A percentile compares a stretch with the other conserved stretches of the same genome.
phyloP scores from a whole-genome alignment of 2,797 vertebrate genomes.

The Anguilla obscura region DNA sequence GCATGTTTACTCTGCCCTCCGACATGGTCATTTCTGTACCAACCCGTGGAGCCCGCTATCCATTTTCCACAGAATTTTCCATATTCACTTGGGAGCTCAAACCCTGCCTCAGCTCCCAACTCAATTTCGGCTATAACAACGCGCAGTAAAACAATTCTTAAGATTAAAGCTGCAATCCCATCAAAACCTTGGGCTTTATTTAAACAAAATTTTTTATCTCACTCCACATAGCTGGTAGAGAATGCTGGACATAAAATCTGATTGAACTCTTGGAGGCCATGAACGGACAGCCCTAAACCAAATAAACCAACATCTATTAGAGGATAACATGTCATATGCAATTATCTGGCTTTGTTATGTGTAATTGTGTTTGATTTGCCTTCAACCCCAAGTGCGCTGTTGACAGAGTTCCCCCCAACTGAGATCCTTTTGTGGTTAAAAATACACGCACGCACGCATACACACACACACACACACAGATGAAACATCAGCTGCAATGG shows the following conservation, averaged over 20 bases:
- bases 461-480: background rate
- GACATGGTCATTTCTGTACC: background rate
- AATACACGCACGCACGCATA: background rate
- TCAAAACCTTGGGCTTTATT: background rate
- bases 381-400: background rate
- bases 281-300: background rate
- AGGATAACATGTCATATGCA: background rate
- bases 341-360: background rate
- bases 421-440: background rate
- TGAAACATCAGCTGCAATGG: background rate
- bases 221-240: background rate
- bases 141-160: background rate
- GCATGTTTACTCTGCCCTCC: background rate
- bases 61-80: slow-evolving; percentile 1
- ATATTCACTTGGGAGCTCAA: background rate
- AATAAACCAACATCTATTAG: background rate
- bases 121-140: background rate
- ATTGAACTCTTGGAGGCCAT: background rate
- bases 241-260: background rate
- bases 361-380: background rate
- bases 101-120: background rate
- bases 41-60: background rate
- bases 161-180: background rate
- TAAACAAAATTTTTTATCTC: background rate
- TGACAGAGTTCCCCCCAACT: background rate